A percentile compares a stretch with the other conserved stretches of the same genome.
Evolutionary conservation across 64 coral and sea anemone genomes (phyloP).

Genomic region (Acropora yongei): DNA sequence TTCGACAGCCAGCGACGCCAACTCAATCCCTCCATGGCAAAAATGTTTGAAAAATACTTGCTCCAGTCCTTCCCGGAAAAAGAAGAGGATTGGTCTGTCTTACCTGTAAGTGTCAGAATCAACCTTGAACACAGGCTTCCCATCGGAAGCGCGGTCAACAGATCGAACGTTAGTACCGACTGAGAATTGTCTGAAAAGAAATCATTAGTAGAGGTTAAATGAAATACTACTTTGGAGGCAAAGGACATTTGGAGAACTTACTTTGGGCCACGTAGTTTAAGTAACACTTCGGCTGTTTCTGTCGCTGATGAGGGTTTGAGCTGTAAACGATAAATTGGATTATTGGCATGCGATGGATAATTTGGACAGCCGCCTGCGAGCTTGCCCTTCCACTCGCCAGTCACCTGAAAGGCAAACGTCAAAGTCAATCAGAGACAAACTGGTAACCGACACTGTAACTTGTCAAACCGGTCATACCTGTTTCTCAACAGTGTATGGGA

Average conservation of each 20-base stretch:
- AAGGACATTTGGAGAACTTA: slow-evolving; percentile 34
- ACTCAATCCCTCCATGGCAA: no score
- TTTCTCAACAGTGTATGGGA: slow-evolving; percentile 89
- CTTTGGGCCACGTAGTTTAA: slow-evolving; percentile 93
- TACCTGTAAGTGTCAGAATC: slow-evolving; percentile 95
- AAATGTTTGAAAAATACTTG: no score
- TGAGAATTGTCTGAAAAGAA: slow-evolving; percentile 79
- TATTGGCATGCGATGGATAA: slow-evolving; percentile 79
- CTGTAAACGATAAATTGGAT: slow-evolving; percentile 84
- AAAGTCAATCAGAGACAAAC: neutral
- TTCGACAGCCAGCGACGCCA: no score
- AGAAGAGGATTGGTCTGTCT: neutral
- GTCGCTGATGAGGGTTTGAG: slow-evolving; percentile 60
- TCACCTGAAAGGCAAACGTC: slow-evolving; percentile 47
- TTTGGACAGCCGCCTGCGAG: slow-evolving; percentile 94
- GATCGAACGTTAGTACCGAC: slow-evolving; percentile 84
- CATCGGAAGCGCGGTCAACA: slow-evolving; percentile 52
- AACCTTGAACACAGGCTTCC: slow-evolving; percentile 81
- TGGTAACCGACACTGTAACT: neutral
- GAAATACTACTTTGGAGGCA: neutral
- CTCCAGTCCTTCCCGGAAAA: neutral
- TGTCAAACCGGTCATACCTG: slow-evolving; percentile 56
- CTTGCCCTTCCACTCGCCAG: slow-evolving; percentile 79
- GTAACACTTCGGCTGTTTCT: slow-evolving; percentile 76
- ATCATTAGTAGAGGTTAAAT: neutral